Percentiles rank a stretch among this genome's conserved stretches.
Evolutionary conservation across 2,888 invertebrate species (phyloP).

Genomic region (Oithona nana): DNA sequence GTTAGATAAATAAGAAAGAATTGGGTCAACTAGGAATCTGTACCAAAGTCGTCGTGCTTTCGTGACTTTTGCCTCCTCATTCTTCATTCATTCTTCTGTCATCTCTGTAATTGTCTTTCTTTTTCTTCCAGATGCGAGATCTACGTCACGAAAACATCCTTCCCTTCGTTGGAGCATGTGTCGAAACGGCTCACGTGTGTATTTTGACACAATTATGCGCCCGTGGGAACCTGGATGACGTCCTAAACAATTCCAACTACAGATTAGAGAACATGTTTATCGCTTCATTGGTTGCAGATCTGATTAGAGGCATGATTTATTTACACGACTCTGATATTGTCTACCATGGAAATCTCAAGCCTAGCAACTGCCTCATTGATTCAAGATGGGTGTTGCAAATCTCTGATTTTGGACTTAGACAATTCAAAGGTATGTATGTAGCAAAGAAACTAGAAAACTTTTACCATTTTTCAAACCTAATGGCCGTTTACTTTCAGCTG

Average conservation of each 20-base stretch:
- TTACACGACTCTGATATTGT: constrained; percentile 33
- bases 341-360: constrained; percentile 36
- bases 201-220: constrained; percentile 35
- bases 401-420: constrained; percentile 36
- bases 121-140: not conserved
- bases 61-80: no score
- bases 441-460: not conserved
- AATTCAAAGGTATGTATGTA: not conserved
- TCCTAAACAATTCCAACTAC: constrained; percentile 25
- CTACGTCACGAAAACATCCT: not conserved
- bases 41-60: no score
- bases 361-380: constrained; percentile 40
- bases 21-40: no score
- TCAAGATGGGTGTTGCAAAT: constrained; percentile 37
- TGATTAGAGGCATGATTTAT: constrained; percentile 37
- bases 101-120: not conserved
- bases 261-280: constrained; percentile 32
- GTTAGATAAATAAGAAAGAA: no score
- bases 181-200: constrained; percentile 31
- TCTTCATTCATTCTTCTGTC: no score
- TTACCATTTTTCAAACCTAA: not conserved
- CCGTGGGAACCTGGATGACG: constrained; percentile 29
- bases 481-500: no score
- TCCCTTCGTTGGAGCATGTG: constrained; percentile 20
- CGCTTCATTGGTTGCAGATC: constrained; percentile 31